Conservation (phyloP, 2,888 invertebrate species). For the Lithophane semibrunnea region DNA sequence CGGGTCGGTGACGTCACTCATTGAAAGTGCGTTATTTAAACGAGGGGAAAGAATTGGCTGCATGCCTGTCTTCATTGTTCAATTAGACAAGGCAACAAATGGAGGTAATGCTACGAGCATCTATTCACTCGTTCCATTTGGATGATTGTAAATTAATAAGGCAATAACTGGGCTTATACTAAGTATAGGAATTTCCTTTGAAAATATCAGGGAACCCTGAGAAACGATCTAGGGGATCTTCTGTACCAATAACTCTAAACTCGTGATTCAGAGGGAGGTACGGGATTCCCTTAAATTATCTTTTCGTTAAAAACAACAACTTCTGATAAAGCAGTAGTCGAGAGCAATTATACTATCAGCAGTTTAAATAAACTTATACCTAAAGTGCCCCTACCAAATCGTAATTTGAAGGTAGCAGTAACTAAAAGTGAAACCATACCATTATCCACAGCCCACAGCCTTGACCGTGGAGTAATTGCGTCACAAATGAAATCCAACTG, state of each 20-base stretch:
- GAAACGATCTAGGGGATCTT: background rate
- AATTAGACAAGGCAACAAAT: constrained; percentile 72
- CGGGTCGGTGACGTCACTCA: constrained; percentile 58
- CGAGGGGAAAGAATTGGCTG: constrained; percentile 70
- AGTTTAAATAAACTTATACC: background rate
- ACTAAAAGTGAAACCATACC: constrained; percentile 76
- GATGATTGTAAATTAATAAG: constrained; percentile 57
- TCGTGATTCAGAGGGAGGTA: background rate
- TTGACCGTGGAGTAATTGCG: constrained; percentile 75
- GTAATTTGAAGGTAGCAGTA: constrained; percentile 40
- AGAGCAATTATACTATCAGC: background rate
- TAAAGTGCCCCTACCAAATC: background rate
- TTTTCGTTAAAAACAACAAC: constrained; percentile 12
- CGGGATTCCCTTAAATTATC: constrained; percentile 8
- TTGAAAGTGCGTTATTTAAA: constrained; percentile 63
- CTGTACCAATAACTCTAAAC: background rate
- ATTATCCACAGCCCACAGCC: constrained; percentile 68
- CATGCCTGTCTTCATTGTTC: constrained; percentile 74
- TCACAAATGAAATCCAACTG: constrained; percentile 76
- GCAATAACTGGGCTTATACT: constrained; percentile 34
- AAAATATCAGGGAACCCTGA: constrained; percentile 17
- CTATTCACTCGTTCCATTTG: constrained; percentile 69
- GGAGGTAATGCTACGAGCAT: constrained; percentile 65
- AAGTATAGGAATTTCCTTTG: constrained; percentile 33
- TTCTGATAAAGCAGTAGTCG: background rate